phyloP scores from a whole-genome alignment of 2,888 invertebrate species.

The Stenchaetothrips biformis region DNA sequence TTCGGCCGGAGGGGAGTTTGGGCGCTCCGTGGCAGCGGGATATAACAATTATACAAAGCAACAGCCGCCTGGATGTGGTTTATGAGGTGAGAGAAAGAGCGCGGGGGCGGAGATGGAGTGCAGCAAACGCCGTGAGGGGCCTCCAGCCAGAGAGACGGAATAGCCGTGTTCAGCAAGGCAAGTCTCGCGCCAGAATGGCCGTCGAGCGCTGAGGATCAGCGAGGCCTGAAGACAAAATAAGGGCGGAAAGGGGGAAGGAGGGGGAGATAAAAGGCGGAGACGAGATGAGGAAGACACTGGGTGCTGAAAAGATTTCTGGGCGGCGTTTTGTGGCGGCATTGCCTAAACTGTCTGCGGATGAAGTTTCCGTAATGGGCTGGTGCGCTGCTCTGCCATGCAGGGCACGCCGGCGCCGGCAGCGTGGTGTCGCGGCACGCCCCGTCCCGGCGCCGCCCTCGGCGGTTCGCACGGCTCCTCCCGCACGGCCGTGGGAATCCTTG shows the following conservation, averaged over 20 bases:
- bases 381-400: neutral
- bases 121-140: no score
- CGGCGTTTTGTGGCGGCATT: constrained; percentile 8
- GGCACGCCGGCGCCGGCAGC: neutral
- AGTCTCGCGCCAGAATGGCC: neutral
- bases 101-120: neutral
- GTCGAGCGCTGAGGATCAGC: neutral
- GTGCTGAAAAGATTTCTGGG: constrained; percentile 4
- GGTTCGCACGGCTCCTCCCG: neutral
- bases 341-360: constrained; percentile 17
- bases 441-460: neutral
- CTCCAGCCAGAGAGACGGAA: no score
- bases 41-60: constrained; percentile 13
- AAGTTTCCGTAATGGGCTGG: constrained; percentile 15
- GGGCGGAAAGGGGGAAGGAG: neutral
- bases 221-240: neutral
- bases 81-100: constrained; percentile 21
- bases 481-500: no score
- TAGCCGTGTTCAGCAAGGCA: neutral
- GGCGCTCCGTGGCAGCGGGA: neutral
- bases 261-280: neutral
- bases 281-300: neutral
- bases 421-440: neutral
- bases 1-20: neutral
- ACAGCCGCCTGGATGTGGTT: constrained; percentile 18